Conservation (phyloP, 2,797 vertebrate genomes). For the Neosilurus hyrtlii region DNA sequence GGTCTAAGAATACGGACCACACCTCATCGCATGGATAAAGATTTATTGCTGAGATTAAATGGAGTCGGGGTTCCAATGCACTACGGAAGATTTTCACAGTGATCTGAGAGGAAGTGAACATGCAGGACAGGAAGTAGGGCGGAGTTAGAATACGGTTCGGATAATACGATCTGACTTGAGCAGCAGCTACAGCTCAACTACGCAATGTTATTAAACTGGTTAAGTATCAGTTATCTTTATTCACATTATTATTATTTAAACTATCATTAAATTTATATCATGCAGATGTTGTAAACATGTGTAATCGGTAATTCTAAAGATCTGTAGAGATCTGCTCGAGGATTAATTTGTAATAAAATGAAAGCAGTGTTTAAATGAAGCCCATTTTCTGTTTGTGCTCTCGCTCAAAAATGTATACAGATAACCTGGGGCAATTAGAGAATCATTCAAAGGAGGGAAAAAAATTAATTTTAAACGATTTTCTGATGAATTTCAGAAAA, state of each 20-base stretch:
- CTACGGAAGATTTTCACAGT: constrained; percentile 57
- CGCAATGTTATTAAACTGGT: constrained; percentile 22
- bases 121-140: constrained; percentile 60
- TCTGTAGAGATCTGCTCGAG: constrained; percentile 38
- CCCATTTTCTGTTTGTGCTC: constrained; percentile 49
- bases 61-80: constrained; percentile 42
- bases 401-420: constrained; percentile 42
- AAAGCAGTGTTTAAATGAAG: constrained; percentile 57
- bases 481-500: background rate
- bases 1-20: no score
- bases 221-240: background rate
- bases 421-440: background rate
- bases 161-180: background rate
- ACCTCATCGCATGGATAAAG: background rate
- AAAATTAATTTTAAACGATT: background rate
- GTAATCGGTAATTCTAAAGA: constrained; percentile 28
- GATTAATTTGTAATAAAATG: constrained; percentile 54
- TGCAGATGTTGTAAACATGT: constrained; percentile 27
- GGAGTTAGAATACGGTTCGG: background rate
- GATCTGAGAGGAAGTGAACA: constrained; percentile 63
- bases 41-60: constrained; percentile 35
- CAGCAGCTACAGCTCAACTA: constrained; percentile 51
- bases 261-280: constrained; percentile 18
- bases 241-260: background rate
- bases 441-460: background rate